These are phyloP conservation scores for Drosophila dives DNA, from an alignment of 2,888 invertebrate species.

Conservation along the genomic window DNA sequence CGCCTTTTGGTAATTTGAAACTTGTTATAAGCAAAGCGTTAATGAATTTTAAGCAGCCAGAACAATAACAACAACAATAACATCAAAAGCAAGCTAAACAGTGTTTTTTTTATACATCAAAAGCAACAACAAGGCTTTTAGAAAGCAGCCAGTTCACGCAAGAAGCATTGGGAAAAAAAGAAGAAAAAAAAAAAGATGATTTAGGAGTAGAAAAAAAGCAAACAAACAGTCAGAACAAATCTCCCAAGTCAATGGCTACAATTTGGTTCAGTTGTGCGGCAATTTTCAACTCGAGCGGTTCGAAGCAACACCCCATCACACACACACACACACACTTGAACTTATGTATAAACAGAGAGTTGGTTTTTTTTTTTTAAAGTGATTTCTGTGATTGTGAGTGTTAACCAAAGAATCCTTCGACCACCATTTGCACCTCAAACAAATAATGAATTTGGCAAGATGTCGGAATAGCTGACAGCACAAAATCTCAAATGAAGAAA, in stretches of 20 bases:
- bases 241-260: constrained; percentile 38
- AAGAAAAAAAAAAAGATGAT: constrained; percentile 1
- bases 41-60: constrained; percentile 74
- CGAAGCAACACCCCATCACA: constrained; percentile 26
- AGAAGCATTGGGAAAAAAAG: constrained; percentile 20
- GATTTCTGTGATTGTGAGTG: constrained; percentile 16
- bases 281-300: constrained; percentile 74
- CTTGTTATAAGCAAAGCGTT: constrained; percentile 76
- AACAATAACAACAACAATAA: constrained; percentile 26
- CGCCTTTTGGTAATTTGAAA: constrained; percentile 74
- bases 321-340: neutral
- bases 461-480: constrained; percentile 85
- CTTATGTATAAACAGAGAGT: neutral
- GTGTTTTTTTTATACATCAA: constrained; percentile 36
- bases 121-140: constrained; percentile 21
- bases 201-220: constrained; percentile 27
- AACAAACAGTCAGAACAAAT: constrained; percentile 34
- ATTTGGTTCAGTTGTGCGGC: constrained; percentile 62
- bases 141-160: constrained; percentile 53
- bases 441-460: constrained; percentile 84
- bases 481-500: constrained; percentile 52
- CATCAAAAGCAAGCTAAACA: constrained; percentile 3
- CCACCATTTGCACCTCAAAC: constrained; percentile 28
- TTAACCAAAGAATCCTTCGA: constrained; percentile 4
- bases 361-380: constrained; percentile 38